Evolutionary conservation across 2,797 vertebrate genomes (phyloP), one percentile per base, ranked within the genome.

Genomic region (Melanotaenia pygmaea): DNA sequence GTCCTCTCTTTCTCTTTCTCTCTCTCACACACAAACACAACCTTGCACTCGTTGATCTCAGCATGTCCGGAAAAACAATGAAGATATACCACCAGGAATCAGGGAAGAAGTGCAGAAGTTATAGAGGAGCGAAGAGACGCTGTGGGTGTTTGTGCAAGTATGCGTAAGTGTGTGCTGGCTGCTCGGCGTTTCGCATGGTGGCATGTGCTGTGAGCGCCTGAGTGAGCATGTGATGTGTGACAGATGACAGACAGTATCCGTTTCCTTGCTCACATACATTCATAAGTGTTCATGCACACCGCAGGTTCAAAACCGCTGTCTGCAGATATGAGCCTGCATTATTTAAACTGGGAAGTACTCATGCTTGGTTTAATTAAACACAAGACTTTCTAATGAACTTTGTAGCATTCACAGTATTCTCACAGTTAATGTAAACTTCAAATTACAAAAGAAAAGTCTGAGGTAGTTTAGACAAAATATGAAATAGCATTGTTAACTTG

Each of bases 201-300:
- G 82, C 51, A 16, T 84, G 56, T 75, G 70, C 47, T 66, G 66
- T 54, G 26, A 80, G 37, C 65, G 76, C 84, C 83, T 76, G 77
- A 83, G 71, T 76, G 80, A 87, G 74, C 83, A 75, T 80, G 86
- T 91, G 90, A 93, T 92, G 78, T 73, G 77, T 89, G 92, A 85
- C 88, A 85, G 84, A 84, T 86, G 89, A 88, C 51, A 64, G 87
- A 86, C 90, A 87, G 84, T 80, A 78, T 88, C 84, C 83, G 75
- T 90, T 91, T 91, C 77, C 64, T 71, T 67, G 35, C 58, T 28
- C 35, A 47, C 65, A 59, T 67, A 54, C 81, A 70, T 24, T 59
- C 45, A 40, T 59, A 70, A 64, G 59, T 11, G 30, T 74, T 47
- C 72, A 3, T 14, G 58, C 68, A 67, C 12, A 64, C 34, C 6